Evolutionary conservation across 2,797 vertebrate genomes (phyloP).

Genomic region (Fistularia commersonii): DNA sequence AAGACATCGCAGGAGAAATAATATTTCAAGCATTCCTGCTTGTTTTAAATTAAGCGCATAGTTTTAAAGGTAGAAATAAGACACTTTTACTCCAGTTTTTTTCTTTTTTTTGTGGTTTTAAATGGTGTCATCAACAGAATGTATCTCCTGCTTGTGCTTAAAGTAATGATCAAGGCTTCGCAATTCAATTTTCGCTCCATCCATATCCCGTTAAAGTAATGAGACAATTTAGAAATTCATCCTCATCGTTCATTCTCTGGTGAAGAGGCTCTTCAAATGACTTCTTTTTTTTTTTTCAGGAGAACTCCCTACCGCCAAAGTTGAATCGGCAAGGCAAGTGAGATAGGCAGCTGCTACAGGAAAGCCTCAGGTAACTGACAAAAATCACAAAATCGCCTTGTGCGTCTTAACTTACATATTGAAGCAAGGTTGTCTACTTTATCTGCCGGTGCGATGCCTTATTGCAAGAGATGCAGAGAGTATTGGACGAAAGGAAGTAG

Average conservation of each 20-base stretch:
- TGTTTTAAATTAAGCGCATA: too few species aligned
- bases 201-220: conserved; percentile 17
- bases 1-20: too few species aligned
- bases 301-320: conserved; percentile 12
- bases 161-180: conserved; percentile 17
- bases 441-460: conserved; percentile 29
- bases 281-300: neutral
- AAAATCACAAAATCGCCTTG: conserved; percentile 6
- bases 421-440: conserved; percentile 36
- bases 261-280: conserved; percentile 13
- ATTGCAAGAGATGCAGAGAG: conserved; percentile 29
- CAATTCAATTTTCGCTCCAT: conserved; percentile 17
- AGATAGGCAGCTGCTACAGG: conserved; percentile 34
- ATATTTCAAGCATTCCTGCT: too few species aligned
- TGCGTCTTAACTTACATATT: conserved; percentile 17
- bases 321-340: conserved; percentile 15
- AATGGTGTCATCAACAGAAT: conserved; percentile 6
- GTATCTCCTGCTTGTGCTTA: conserved; percentile 13
- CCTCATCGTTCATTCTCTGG: conserved; percentile 1
- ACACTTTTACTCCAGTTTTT: conserved; percentile 1
- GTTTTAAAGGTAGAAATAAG: too few species aligned
- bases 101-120: conserved; percentile 1
- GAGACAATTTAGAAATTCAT: conserved; percentile 28
- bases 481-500: conserved; percentile 24
- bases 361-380: conserved; percentile 15